Conservation (phyloP, 2,113 vertebrate genomes). For the Motacilla alba region DNA sequence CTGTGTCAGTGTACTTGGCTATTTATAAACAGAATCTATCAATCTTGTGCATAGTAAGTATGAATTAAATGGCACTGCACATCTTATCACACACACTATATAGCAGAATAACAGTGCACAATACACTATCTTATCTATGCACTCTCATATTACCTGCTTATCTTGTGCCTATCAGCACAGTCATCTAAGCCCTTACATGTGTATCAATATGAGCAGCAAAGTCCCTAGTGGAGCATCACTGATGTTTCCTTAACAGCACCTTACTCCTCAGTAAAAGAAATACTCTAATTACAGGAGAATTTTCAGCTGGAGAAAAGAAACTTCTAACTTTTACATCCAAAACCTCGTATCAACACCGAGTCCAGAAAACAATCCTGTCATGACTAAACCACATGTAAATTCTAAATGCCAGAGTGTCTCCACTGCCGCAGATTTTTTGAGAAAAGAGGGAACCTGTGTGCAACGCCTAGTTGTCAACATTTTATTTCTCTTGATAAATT, state of each 20-base stretch:
- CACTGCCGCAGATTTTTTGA: not conserved
- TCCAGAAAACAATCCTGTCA: not conserved
- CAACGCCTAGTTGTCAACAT: not conserved
- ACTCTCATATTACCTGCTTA: not conserved
- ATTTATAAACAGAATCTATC: not conserved
- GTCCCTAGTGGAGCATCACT: not conserved
- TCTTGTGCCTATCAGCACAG: not conserved
- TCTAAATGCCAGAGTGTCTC: not conserved
- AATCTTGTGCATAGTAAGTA: not conserved
- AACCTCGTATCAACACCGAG: not conserved
- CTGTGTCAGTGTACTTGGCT: not conserved
- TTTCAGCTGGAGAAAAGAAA: not conserved
- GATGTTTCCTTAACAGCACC: not conserved
- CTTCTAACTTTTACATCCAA: not conserved
- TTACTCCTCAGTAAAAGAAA: not conserved
- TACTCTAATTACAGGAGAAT: not conserved
- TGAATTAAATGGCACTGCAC: not conserved
- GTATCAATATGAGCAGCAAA: not conserved
- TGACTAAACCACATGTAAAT: not conserved
- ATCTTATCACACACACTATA: not conserved
- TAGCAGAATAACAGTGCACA: not conserved
- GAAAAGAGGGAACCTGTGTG: not conserved
- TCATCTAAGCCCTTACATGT: not conserved
- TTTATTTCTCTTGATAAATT: not conserved
- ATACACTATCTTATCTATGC: not conserved